These are phyloP conservation scores for Cranoglanis bouderius DNA, from an alignment of 2,113 vertebrate genomes.

Conservation along the genomic window DNA sequence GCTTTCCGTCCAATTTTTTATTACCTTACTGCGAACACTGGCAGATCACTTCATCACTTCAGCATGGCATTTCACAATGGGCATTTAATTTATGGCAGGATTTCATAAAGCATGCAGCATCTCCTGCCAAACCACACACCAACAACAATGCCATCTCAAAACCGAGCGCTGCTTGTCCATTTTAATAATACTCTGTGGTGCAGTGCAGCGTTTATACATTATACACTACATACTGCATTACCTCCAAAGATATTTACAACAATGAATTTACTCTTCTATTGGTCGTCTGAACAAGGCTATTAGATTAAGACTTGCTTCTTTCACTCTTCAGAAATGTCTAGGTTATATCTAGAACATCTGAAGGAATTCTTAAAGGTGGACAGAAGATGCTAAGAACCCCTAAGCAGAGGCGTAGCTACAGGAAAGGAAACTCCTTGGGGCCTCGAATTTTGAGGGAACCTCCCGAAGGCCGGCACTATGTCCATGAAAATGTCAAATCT, in stretches of 20 bases:
- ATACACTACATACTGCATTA: neutral
- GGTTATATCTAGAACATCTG: neutral
- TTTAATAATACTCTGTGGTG: neutral
- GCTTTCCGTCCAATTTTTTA: neutral
- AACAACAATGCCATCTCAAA: neutral
- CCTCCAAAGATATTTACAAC: neutral
- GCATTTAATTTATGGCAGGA: neutral
- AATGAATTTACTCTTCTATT: neutral
- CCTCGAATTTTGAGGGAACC: neutral
- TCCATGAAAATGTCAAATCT: neutral
- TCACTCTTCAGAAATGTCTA: neutral
- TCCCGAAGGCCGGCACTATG: neutral
- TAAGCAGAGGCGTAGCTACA: neutral
- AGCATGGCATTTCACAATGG: neutral
- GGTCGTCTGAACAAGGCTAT: neutral
- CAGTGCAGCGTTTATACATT: slow-evolving; percentile 8
- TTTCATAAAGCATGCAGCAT: neutral
- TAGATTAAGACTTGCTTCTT: neutral
- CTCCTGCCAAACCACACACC: slow-evolving; percentile 5
- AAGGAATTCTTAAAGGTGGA: neutral
- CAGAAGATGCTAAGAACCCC: neutral
- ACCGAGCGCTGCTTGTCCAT: neutral
- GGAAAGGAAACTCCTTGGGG: neutral
- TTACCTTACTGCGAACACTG: neutral
- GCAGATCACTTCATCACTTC: neutral